A percentile compares a stretch with the other conserved stretches of the same genome.
Evolutionary conservation across 2,797 vertebrate species (phyloP).

Genomic region (Ciconia nigra): DNA sequence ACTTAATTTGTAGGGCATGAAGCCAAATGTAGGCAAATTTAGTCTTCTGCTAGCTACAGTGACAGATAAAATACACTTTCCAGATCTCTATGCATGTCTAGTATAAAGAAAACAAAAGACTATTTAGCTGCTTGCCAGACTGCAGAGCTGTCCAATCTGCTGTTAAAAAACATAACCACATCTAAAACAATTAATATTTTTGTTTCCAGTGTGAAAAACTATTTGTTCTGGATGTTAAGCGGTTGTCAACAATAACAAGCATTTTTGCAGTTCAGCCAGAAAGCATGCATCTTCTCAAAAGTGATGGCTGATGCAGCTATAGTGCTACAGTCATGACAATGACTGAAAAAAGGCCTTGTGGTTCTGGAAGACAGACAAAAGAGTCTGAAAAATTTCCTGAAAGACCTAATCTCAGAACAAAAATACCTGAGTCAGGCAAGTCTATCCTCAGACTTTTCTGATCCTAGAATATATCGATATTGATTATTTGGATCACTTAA

Average conservation of each 20-base stretch:
- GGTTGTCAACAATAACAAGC: background rate
- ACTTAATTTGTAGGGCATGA: background rate
- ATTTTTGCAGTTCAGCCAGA: conserved; percentile 1
- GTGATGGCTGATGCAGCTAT: background rate
- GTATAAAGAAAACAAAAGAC: background rate
- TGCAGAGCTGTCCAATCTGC: background rate
- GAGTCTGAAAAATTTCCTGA: background rate
- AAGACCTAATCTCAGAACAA: background rate
- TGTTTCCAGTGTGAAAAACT: background rate
- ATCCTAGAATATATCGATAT: background rate
- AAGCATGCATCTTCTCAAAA: background rate
- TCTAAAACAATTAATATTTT: conserved; percentile 25
- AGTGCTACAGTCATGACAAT: background rate
- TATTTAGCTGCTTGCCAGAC: background rate
- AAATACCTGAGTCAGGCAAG: background rate
- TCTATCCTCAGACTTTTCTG: background rate
- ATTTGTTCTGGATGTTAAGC: background rate
- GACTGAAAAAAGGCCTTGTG: background rate
- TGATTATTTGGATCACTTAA: background rate
- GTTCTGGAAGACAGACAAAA: background rate
- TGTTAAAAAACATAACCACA: background rate
- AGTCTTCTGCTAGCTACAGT: background rate
- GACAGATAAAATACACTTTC: background rate
- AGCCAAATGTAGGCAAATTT: background rate
- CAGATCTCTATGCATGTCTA: background rate